Evolutionary conservation across 2,113 vertebrate genomes (phyloP).

Genomic region (Tetrao urogallus): DNA sequence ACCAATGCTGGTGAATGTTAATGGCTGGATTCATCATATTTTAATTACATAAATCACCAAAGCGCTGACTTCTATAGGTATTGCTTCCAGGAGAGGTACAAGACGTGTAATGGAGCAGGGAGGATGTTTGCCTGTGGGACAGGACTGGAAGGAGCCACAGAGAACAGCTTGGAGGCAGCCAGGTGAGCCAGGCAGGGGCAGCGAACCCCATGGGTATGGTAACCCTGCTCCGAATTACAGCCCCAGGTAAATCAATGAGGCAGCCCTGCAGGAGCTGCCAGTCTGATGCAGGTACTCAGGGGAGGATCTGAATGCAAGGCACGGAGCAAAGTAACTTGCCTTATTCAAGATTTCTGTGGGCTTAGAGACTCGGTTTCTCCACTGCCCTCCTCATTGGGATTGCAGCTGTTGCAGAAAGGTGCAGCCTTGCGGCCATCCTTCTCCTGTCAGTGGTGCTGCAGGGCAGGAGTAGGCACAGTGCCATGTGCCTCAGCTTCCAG

Average conservation of each 20-base stretch:
- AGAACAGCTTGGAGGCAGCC: neutral
- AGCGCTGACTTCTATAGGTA: conserved; percentile 64
- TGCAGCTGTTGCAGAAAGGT: neutral
- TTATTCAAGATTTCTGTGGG: neutral
- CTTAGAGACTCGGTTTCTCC: neutral
- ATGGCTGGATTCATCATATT: conserved; percentile 62
- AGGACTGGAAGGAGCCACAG: neutral
- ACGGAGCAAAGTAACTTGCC: neutral
- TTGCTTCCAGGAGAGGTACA: conserved; percentile 47
- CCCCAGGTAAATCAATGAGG: neutral
- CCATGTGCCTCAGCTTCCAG: rapidly evolving
- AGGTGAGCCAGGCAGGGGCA: neutral
- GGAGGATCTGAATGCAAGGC: neutral
- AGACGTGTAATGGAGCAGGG: conserved; percentile 11
- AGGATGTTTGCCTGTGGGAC: conserved; percentile 41
- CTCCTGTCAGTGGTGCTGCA: rapidly evolving
- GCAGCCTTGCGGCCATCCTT: neutral
- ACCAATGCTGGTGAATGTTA: conserved; percentile 1
- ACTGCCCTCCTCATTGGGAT: neutral
- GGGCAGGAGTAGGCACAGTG: rapidly evolving
- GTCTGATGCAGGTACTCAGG: neutral
- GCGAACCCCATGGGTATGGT: neutral
- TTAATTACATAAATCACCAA: conserved; percentile 70
- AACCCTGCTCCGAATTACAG: neutral
- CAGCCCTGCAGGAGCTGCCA: neutral